Conservation (phyloP, 2,113 vertebrate genomes). For the Mohoua ochrocephala region DNA sequence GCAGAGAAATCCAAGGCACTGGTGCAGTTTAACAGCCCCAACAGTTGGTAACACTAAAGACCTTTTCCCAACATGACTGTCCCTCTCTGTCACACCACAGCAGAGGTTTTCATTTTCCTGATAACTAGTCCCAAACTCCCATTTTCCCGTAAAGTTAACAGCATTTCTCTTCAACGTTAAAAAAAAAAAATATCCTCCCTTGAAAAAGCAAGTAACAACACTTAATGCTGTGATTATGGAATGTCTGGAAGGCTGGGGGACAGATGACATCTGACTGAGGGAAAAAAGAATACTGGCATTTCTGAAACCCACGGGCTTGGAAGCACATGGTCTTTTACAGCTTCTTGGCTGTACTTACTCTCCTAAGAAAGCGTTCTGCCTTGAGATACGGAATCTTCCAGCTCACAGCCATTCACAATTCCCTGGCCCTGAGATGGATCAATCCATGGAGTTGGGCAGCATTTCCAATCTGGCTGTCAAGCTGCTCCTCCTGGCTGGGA, state of each 20-base stretch:
- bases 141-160: not conserved
- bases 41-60: not conserved
- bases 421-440: not conserved
- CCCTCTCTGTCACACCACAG: not conserved
- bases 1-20: not conserved
- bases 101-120: not conserved
- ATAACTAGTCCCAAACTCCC: not conserved
- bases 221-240: not conserved
- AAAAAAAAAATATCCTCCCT: not conserved
- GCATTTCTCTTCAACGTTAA: not conserved
- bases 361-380: not conserved
- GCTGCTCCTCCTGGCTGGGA: not conserved
- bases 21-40: not conserved
- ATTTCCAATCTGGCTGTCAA: not conserved
- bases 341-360: not conserved
- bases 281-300: not conserved
- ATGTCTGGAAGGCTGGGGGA: not conserved
- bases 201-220: not conserved
- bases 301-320: not conserved
- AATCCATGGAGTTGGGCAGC: not conserved
- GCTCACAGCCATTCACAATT: not conserved
- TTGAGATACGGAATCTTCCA: not conserved
- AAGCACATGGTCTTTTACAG: not conserved
- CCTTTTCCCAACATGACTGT: not conserved
- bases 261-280: not conserved